phyloP scores from a whole-genome alignment of 2,888 invertebrate species.

The Mythimna vitellina region DNA sequence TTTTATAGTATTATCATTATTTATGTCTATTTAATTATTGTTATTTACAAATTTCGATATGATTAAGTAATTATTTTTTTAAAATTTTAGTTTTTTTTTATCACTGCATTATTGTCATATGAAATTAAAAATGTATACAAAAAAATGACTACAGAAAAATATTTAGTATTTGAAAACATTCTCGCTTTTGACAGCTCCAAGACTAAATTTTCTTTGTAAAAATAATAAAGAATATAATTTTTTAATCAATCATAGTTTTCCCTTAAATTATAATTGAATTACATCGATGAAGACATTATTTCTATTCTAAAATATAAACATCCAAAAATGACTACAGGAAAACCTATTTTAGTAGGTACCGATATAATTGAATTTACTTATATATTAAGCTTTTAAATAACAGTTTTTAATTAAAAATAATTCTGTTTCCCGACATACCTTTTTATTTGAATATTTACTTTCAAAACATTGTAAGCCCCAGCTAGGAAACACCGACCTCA shows the following conservation, averaged over 20 bases:
- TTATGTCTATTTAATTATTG: no score
- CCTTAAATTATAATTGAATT: not conserved
- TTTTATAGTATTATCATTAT: no score
- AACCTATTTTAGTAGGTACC: not conserved
- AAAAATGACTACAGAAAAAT: no score
- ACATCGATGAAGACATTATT: no score
- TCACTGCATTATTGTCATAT: no score
- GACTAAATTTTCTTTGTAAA: not conserved
- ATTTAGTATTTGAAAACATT: no score
- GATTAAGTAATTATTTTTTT: no score
- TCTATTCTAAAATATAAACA: not conserved
- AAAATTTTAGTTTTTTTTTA: not conserved
- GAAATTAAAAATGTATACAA: no score
- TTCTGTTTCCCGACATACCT: no score
- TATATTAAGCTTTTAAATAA: not conserved
- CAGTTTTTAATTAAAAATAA: not conserved
- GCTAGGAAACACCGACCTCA: no score
- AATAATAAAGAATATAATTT: not conserved
- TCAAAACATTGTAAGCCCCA: not conserved
- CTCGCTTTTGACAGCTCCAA: no score
- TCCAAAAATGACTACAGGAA: not conserved
- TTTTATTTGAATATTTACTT: not conserved
- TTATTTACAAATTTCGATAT: no score
- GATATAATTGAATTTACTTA: not conserved
- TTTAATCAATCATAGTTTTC: not conserved